Base-by-base conservation (phyloP, 2,797 vertebrate species). In the Myotis pilosus region DNA sequence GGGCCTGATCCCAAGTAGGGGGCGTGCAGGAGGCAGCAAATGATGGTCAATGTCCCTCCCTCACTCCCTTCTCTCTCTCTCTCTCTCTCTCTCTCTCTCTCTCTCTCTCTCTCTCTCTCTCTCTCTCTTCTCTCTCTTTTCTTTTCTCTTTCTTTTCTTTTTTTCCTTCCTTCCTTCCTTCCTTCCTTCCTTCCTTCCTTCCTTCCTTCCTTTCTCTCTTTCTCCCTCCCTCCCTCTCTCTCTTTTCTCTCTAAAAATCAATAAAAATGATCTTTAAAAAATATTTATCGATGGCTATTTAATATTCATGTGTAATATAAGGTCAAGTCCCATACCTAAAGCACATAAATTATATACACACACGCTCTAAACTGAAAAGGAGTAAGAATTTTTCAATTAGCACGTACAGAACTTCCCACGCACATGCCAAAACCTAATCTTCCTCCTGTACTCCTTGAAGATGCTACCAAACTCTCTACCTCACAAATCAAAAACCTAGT, bases 231-330 rank as follows among this genome's bases (percentile, higher is more conserved):
- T 57, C 57, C 10, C 28, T 30, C 60, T 10, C 25, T 28, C 6
- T 28, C 57, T 25, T 28, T 28, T 28, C 28, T 64, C 60, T 64
- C 60, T 16, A 64, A 64, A n/a, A 64, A 64, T 64, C 28, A n/a
- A 64, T 30, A 30, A 64, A 64, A 64, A 64, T n/a, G 9, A 60
- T 28, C 11, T 64, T 64, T 64, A 6, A 66, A 66, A 66, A 66
- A n/a, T 44, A 69, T 53, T 92, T 87, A 89, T 12, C 89, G 20
- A 95, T 78, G 47, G 89, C 20, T 90, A 57, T 15, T 92, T 87
- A 71, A 84, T 62, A 91, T 81, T 85, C 12, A 76, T 44, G 20
- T 76, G 84, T 92, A 87, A 89, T 64, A 76, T 92, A 85, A 51
- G 8, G 33, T 88, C 16, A 17, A 78, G 12, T 86, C 78, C 38